phyloP scores from a whole-genome alignment of 2,888 invertebrate species.

The Coecobrya sp. region DNA sequence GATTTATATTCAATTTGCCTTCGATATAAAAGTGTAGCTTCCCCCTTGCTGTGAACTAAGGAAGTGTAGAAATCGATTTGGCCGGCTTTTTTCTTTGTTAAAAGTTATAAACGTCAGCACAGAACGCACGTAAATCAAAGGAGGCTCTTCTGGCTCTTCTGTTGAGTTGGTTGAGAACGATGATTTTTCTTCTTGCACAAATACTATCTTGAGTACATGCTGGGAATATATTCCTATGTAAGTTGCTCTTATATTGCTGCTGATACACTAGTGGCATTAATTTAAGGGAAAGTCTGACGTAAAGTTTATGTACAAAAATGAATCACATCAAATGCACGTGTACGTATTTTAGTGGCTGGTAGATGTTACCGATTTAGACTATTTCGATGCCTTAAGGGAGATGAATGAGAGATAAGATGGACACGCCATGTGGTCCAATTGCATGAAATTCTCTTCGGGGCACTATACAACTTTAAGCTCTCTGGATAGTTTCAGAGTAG shows the following conservation, averaged over 20 bases:
- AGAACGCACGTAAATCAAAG: constrained; percentile 28
- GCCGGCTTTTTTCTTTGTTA: constrained; percentile 34
- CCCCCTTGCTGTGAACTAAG: constrained; percentile 10
- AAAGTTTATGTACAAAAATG: background rate
- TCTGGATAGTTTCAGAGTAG: background rate
- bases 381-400: constrained; percentile 19
- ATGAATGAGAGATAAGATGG: background rate
- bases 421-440: background rate
- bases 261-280: too few relatives aligned
- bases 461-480: background rate
- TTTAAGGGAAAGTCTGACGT: background rate
- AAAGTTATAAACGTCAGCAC: constrained; percentile 34
- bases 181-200: background rate
- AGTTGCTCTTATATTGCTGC: background rate
- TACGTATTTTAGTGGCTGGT: too few relatives aligned
- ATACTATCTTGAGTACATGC: background rate
- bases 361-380: too few relatives aligned
- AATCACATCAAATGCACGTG: constrained; percentile 5
- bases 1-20: background rate
- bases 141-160: constrained; percentile 36
- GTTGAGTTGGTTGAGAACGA: background rate
- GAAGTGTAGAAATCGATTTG: background rate
- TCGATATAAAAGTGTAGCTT: background rate
- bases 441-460: background rate
- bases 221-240: background rate